Percentiles rank a stretch among this genome's conserved stretches.
Conservation (phyloP, 2,797 vertebrate species). For the Euthynnus affinis region DNA sequence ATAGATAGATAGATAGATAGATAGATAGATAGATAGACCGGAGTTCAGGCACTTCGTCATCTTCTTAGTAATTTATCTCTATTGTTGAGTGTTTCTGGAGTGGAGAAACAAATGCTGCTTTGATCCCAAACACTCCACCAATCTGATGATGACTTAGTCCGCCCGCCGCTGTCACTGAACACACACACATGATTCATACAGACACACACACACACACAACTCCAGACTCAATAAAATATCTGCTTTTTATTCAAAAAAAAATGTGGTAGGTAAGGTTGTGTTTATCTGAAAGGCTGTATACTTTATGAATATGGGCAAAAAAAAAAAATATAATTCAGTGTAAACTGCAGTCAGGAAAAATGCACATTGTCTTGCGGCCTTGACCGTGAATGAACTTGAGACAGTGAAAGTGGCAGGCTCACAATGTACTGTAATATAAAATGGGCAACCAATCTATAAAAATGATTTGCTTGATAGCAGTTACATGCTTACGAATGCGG, state of each 20-base stretch:
- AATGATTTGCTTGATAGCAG: not conserved
- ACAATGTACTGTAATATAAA: not conserved
- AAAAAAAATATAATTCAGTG: not conserved
- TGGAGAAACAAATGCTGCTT: constrained; percentile 34
- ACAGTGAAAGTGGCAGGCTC: constrained; percentile 2
- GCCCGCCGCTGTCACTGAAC: not conserved
- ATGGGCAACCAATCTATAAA: not conserved
- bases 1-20: too few species aligned
- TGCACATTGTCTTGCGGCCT: not conserved
- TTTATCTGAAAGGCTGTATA: not conserved
- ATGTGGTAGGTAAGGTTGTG: not conserved
- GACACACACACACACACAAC: constrained; percentile 5
- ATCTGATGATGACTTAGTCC: constrained; percentile 14
- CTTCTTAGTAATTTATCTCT: constrained; percentile 39
- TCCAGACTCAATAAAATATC: not conserved
- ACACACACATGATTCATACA: constrained; percentile 9
- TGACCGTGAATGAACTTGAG: not conserved
- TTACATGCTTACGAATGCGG: not conserved
- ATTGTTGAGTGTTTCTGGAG: constrained; percentile 41
- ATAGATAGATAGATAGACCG: too few species aligned
- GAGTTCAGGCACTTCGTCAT: constrained; percentile 39
- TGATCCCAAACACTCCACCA: constrained; percentile 42
- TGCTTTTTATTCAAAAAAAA: not conserved
- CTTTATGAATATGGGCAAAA: not conserved
- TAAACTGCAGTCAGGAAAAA: not conserved